phyloP scores from a whole-genome alignment of 2,797 vertebrate species.

The Enteromius thamalakanensis region DNA sequence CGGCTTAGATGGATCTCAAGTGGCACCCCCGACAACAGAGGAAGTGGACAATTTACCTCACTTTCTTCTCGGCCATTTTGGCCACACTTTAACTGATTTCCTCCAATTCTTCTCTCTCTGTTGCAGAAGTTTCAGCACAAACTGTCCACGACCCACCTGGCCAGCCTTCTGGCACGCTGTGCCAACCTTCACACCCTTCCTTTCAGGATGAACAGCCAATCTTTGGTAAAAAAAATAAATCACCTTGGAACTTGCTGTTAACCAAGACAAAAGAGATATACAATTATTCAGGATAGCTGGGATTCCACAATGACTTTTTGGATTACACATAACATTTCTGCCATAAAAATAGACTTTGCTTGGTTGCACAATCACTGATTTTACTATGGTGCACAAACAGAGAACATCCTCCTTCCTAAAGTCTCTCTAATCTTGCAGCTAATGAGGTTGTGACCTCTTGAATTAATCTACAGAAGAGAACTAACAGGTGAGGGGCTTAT shows the following conservation, averaged over 20 bases:
- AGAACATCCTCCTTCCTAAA: slow-evolving; percentile 67
- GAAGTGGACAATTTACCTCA: slow-evolving; percentile 67
- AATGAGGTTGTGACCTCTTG: slow-evolving; percentile 71
- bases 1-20: background rate
- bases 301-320: background rate
- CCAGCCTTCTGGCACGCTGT: background rate
- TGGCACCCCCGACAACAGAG: background rate
- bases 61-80: slow-evolving; percentile 79
- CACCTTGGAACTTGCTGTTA: slow-evolving; percentile 5
- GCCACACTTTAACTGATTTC: slow-evolving; percentile 22
- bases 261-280: background rate
- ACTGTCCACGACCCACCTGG: background rate
- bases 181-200: slow-evolving; percentile 25
- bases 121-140: slow-evolving; percentile 22
- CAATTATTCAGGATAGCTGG: background rate
- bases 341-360: background rate
- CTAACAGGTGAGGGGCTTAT: slow-evolving; percentile 52
- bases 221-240: background rate
- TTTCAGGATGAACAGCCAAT: background rate
- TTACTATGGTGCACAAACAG: slow-evolving; percentile 60
- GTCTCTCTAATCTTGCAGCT: slow-evolving; percentile 72
- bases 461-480: slow-evolving; percentile 61
- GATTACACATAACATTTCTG: background rate
- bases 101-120: slow-evolving; percentile 28
- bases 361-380: slow-evolving; percentile 38